Percentiles rank a stretch among this genome's conserved stretches.
Conservation (phyloP, 2,888 invertebrate species). For the Reticulitermes lucifugus region DNA sequence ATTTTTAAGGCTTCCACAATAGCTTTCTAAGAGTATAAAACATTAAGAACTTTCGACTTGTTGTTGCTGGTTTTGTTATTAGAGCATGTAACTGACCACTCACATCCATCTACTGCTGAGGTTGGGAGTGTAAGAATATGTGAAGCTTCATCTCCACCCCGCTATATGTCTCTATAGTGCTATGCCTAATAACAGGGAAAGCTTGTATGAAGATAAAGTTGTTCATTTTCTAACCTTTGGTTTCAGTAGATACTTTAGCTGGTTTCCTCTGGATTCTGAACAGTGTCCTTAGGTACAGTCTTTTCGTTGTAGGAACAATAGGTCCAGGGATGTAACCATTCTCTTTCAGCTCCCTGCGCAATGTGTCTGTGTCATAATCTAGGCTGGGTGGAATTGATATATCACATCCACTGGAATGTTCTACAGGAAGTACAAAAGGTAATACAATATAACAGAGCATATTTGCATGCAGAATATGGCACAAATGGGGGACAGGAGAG, state of each 20-base stretch:
- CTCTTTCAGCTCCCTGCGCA: conserved; percentile 73
- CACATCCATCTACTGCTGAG: too few species aligned
- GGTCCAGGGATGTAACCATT: conserved; percentile 84
- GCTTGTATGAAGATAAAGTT: too few species aligned
- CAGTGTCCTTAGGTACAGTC: conserved; percentile 80
- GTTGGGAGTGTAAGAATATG: too few species aligned
- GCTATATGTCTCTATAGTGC: too few species aligned
- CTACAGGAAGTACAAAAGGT: background rate
- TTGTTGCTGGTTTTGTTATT: too few species aligned
- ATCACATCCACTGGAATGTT: background rate
- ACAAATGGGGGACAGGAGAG: too few species aligned
- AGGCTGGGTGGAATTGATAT: conserved; percentile 71
- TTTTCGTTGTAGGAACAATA: conserved; percentile 80
- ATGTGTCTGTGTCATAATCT: conserved; percentile 73
- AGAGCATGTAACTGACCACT: too few species aligned
- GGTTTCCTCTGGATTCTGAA: conserved; percentile 65
- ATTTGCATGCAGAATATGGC: too few species aligned
- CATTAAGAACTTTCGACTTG: too few species aligned
- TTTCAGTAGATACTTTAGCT: background rate
- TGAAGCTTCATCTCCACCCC: background rate
- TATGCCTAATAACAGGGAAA: too few species aligned
- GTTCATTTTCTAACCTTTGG: conserved; percentile 10
- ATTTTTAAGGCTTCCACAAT: too few species aligned
- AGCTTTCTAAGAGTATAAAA: too few species aligned
- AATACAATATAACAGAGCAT: background rate